Evolutionary conservation across 1,140 invertebrate genomes (phyloP), one percentile per base, ranked within the genome.

Genomic region (Sarcophaga peregrina): DNA sequence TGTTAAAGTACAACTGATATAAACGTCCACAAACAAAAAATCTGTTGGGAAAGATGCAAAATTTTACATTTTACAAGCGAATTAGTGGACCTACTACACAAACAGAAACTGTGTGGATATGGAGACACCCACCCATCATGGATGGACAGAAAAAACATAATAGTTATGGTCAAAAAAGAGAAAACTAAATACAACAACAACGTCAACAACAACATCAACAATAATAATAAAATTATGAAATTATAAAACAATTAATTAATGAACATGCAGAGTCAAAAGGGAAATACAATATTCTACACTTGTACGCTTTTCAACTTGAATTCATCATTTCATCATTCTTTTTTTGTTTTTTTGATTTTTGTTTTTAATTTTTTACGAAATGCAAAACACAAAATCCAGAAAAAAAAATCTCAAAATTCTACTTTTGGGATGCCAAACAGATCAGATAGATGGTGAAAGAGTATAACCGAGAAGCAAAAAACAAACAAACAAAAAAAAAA

Each of bases 211-310:
- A 46, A 74, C 11, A 46, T 9, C 20, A 80, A 58, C 11, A 58
- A n/a, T 62, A 81, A 50, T 20, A 48, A 50, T 52, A 10, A 17
- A 81, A 50, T 20, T n/a, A 50, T 52, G 17, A 17, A 78, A 68
- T 68, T 68, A 68, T 68, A 78, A 78, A 78, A 52, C 75, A 52
- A 78, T 78, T 78, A 78, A 78, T 78, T 78, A 78, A 50, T 78
- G 20, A 78, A n/a, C 80, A 81, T 62, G 80, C 80, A 81, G 52
- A 81, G 75, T 13, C 75, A 78, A 78, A 58, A 76, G 50, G 75
- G 75, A 78, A 78, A 78, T 78, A 47, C 25, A 37, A 37, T 11
- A 13, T 74, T 74, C 37, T 74, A 48, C 45, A 48, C 45, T 48
- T 48, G 47, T 76, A 48, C 47, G 45, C 45, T 48, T 46, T 76